phyloP scores from a whole-genome alignment of 2,113 vertebrate genomes.

The Bos javanicus region DNA sequence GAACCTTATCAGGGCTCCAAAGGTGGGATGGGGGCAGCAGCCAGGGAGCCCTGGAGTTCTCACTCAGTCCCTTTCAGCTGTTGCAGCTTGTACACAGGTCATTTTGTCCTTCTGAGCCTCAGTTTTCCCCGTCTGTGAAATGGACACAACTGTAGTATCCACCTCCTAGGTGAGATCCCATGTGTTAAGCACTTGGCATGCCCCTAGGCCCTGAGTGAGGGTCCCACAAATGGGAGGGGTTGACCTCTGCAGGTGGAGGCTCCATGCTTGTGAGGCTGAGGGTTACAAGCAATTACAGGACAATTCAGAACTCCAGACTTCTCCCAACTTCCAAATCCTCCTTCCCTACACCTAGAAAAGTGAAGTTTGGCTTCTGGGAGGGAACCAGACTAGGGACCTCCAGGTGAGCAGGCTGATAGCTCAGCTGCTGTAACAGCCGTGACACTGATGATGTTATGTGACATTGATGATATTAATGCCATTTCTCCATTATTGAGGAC shows the following conservation, averaged over 20 bases:
- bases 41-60: background rate
- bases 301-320: background rate
- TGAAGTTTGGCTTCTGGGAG: background rate
- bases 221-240: background rate
- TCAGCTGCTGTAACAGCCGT: background rate
- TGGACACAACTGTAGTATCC: background rate
- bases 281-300: background rate
- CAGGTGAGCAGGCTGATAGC: background rate
- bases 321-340: background rate
- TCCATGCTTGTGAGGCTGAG: background rate
- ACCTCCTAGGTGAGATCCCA: background rate
- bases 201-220: background rate
- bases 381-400: too few species aligned
- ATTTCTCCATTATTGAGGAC: background rate
- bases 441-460: background rate
- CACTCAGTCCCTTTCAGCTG: background rate
- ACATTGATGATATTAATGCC: background rate
- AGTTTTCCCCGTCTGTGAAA: background rate
- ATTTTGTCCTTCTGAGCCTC: background rate
- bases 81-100: background rate
- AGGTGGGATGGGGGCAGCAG: background rate
- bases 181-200: background rate
- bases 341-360: background rate
- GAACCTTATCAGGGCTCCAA: background rate
- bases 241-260: background rate